These are phyloP conservation scores for Cephalotes varians DNA, from an alignment of 2,888 invertebrate species.

Conservation along the genomic window DNA sequence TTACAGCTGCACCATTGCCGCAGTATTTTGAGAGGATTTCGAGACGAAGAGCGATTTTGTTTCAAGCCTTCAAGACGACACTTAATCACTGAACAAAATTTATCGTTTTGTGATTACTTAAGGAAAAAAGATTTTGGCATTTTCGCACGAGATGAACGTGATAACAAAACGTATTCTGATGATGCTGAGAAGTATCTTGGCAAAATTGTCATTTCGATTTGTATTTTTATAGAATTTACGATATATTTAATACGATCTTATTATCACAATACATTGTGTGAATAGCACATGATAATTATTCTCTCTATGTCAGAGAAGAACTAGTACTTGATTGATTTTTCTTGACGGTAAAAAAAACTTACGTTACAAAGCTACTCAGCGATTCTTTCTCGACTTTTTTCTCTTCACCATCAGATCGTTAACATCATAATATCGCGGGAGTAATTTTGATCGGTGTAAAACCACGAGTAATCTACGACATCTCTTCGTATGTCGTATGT, in stretches of 20 bases:
- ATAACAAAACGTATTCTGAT: not conserved
- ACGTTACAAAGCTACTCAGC: not conserved
- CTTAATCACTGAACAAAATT: conserved; percentile 78
- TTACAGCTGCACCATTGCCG: conserved; percentile 71
- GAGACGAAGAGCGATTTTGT: conserved; percentile 76
- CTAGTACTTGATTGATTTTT: not conserved
- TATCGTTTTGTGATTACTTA: conserved; percentile 62
- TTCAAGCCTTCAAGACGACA: conserved; percentile 70
- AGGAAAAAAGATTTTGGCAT: conserved; percentile 55
- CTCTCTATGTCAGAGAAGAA: not conserved
- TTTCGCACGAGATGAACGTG: conserved; percentile 6
- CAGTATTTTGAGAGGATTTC: conserved; percentile 75
- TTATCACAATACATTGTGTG: not conserved
- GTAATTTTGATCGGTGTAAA: conserved; percentile 85
- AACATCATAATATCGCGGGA: conserved; percentile 81
- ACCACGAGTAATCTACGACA: conserved; percentile 75
- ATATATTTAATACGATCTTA: not conserved
- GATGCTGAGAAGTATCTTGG: not conserved
- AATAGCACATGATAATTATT: not conserved
- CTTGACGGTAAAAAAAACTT: not conserved
- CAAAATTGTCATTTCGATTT: conserved; percentile 21
- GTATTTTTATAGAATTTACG: not conserved
- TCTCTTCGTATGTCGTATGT: conserved; percentile 47
- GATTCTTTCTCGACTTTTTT: conserved; percentile 8
- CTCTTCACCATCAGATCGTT: conserved; percentile 77